Evolutionary conservation across 2,113 vertebrate genomes (phyloP).

Genomic region (Anhinga rufa): DNA sequence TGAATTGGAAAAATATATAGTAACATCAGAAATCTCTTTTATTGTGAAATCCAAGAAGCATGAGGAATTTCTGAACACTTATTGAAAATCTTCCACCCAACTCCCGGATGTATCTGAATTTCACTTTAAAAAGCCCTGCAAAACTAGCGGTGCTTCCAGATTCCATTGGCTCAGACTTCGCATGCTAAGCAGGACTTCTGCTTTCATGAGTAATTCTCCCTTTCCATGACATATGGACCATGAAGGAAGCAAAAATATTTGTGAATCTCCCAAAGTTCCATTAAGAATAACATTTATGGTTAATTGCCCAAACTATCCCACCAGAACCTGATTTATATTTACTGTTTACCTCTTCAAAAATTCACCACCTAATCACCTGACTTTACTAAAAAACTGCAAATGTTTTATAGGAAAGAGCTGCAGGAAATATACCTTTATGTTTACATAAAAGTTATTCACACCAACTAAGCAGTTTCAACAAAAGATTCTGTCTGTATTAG

Average conservation of each 20-base stretch:
- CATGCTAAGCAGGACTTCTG: not conserved
- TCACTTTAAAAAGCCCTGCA: not conserved
- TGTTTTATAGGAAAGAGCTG: not conserved
- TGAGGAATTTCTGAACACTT: not conserved
- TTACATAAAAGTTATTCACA: not conserved
- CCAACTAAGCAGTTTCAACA: not conserved
- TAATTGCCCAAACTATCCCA: not conserved
- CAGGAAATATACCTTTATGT: not conserved
- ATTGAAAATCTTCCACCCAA: not conserved
- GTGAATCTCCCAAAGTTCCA: not conserved
- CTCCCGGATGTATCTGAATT: not conserved
- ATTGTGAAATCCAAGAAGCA: not conserved
- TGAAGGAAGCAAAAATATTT: not conserved
- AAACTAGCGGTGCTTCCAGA: not conserved
- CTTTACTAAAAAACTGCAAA: not conserved
- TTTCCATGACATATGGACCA: not conserved
- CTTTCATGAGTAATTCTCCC: not conserved
- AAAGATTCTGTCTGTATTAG: not conserved
- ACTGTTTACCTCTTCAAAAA: not conserved
- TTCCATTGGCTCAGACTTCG: not conserved
- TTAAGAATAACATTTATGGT: not conserved
- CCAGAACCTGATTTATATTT: not conserved
- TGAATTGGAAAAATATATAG: not conserved
- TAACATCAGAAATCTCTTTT: not conserved
- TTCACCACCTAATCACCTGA: not conserved